phyloP scores from a whole-genome alignment of 1,140 invertebrate genomes.

The Drosophila obscura region DNA sequence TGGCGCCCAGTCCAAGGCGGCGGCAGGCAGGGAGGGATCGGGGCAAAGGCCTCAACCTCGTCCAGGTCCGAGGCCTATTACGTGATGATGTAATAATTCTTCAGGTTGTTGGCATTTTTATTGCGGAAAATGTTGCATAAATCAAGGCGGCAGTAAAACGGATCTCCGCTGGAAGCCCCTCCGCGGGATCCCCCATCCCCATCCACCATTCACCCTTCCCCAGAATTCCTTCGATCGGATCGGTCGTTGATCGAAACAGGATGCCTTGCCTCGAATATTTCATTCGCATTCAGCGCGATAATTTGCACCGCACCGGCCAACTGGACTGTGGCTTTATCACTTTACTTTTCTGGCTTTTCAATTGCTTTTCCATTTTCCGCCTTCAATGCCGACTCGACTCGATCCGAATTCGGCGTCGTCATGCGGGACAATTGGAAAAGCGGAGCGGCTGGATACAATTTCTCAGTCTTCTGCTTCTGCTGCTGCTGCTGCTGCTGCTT shows the following conservation, averaged over 20 bases:
- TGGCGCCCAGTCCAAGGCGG: conserved; percentile 51
- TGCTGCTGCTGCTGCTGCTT: not conserved
- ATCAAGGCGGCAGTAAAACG: conserved; percentile 77
- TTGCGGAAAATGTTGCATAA: conserved; percentile 79
- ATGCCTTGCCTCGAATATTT: conserved; percentile 67
- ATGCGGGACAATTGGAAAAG: conserved; percentile 58
- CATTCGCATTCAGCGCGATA: conserved; percentile 59
- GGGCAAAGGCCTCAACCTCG: conserved; percentile 20
- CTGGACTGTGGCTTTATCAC: conserved; percentile 28
- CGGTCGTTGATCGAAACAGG: conserved; percentile 53
- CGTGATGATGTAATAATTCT: conserved; percentile 81
- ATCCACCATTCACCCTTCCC: too few species aligned
- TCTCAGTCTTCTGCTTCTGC: conserved; percentile 17
- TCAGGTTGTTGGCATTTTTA: conserved; percentile 74
- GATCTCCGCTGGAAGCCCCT: conserved; percentile 47
- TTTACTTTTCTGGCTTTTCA: conserved; percentile 4
- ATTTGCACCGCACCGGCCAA: conserved; percentile 52
- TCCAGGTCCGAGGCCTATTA: conserved; percentile 60
- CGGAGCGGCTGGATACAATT: conserved; percentile 44
- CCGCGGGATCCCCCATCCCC: not conserved
- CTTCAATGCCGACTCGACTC: not conserved
- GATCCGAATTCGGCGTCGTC: conserved; percentile 50
- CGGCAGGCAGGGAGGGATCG: conserved; percentile 6
- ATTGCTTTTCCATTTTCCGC: conserved; percentile 42
- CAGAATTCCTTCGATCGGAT: not conserved